A percentile compares a stretch with the other conserved stretches of the same genome.
Evolutionary conservation across 1,140 invertebrate species (phyloP).

Genomic region (Battus philenor): DNA sequence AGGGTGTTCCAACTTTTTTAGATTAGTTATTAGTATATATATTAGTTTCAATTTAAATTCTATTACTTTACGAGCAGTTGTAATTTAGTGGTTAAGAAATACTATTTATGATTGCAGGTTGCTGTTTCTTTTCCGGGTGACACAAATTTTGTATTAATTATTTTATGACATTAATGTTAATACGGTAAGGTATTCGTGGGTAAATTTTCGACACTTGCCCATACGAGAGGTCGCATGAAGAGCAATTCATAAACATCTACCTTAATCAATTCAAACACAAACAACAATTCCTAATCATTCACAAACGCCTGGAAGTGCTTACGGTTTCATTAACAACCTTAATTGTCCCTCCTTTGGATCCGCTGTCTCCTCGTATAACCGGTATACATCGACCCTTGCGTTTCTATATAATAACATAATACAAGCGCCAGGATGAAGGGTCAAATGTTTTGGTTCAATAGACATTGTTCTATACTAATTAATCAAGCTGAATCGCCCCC

Average conservation of each 20-base stretch:
- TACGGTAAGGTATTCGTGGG: too few relatives aligned
- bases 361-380: slow-evolving; percentile 12
- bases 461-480: slow-evolving; percentile 44
- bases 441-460: slow-evolving; percentile 18
- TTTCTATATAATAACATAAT: not conserved
- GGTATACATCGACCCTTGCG: slow-evolving; percentile 13
- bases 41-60: too few relatives aligned
- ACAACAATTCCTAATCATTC: slow-evolving; percentile 24
- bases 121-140: too few relatives aligned
- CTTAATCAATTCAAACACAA: slow-evolving; percentile 17
- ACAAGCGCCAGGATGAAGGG: not conserved
- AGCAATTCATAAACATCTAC: slow-evolving; percentile 7
- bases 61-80: too few relatives aligned
- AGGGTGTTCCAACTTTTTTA: too few relatives aligned
- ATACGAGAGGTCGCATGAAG: too few relatives aligned
- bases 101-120: too few relatives aligned
- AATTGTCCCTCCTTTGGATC: slow-evolving; percentile 26
- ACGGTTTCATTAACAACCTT: slow-evolving; percentile 29
- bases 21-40: too few relatives aligned
- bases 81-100: too few relatives aligned
- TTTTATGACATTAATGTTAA: too few relatives aligned
- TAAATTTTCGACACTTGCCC: too few relatives aligned
- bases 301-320: slow-evolving; percentile 22
- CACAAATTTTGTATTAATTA: too few relatives aligned
- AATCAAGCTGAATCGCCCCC: slow-evolving; percentile 44